Conservation (phyloP, 2,113 vertebrate species). For the Sinosuthora webbiana region DNA sequence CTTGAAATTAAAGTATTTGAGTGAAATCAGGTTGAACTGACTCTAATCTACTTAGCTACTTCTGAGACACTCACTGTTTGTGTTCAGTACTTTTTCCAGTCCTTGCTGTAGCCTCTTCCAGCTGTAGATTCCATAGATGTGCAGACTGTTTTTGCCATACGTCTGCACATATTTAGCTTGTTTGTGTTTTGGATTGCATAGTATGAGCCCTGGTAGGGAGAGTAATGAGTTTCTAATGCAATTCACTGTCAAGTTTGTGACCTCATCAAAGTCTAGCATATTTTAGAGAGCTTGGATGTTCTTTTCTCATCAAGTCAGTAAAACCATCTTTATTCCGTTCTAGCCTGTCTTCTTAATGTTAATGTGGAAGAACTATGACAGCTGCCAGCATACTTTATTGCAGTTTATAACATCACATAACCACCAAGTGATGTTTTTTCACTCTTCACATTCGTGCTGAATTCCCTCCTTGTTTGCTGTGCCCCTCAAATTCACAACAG, state of each 20-base stretch:
- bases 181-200: rapidly evolving
- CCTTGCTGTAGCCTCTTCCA: not conserved
- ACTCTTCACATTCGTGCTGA: not conserved
- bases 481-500: not conserved
- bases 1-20: not conserved
- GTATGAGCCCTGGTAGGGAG: not conserved
- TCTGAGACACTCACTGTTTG: not conserved
- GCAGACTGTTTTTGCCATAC: not conserved
- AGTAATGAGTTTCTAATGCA: not conserved
- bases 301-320: not conserved
- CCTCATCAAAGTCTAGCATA: not conserved
- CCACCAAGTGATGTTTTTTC: not conserved
- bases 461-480: not conserved
- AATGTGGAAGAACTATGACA: not conserved
- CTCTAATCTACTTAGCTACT: not conserved
- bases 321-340: not conserved
- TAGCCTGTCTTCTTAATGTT: not conserved
- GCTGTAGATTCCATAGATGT: not conserved
- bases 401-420: not conserved
- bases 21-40: not conserved
- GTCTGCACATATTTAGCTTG: not conserved
- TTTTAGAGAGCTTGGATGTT: not conserved
- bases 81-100: not conserved
- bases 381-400: not conserved
- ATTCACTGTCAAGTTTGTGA: not conserved